These are phyloP conservation scores for Anastrepha obliqua DNA, from an alignment of 1,140 invertebrate genomes.

Conservation along the genomic window DNA sequence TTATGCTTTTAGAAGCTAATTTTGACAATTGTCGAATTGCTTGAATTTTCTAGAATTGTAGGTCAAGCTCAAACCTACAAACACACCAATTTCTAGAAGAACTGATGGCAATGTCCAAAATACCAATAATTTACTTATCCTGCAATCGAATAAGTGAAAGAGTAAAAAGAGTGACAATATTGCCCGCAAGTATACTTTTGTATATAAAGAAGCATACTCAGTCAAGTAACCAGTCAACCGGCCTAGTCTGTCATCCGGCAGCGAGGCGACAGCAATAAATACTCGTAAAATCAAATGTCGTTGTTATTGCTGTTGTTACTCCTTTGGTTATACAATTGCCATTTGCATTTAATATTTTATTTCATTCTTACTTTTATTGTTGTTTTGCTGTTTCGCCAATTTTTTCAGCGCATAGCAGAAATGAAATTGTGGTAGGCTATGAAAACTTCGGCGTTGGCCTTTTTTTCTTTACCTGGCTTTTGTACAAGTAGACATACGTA, in stretches of 20 bases:
- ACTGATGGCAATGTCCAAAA: too few relatives aligned
- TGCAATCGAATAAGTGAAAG: too few relatives aligned
- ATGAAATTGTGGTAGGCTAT: constrained; percentile 31
- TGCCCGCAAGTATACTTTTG: too few relatives aligned
- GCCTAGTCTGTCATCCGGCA: constrained; percentile 25
- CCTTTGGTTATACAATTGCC: not conserved
- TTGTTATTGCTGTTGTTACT: not conserved
- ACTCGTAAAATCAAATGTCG: constrained; percentile 44
- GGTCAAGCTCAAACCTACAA: too few relatives aligned
- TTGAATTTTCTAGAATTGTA: too few relatives aligned
- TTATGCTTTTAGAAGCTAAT: too few relatives aligned
- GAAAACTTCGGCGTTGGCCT: not conserved
- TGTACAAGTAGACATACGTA: not conserved
- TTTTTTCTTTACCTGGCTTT: not conserved
- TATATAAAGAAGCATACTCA: too few relatives aligned
- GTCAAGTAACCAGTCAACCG: not conserved
- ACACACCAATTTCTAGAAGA: too few relatives aligned
- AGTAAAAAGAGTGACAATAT: too few relatives aligned
- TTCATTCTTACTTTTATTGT: not conserved
- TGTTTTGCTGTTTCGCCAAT: not conserved
- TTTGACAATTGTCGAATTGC: too few relatives aligned
- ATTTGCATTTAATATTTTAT: constrained; percentile 46
- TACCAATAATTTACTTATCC: too few relatives aligned
- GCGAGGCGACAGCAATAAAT: constrained; percentile 46
- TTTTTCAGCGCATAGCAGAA: not conserved